Base-by-base conservation (phyloP, 2,888 invertebrate species). In the Netelia fuscicornis region DNA sequence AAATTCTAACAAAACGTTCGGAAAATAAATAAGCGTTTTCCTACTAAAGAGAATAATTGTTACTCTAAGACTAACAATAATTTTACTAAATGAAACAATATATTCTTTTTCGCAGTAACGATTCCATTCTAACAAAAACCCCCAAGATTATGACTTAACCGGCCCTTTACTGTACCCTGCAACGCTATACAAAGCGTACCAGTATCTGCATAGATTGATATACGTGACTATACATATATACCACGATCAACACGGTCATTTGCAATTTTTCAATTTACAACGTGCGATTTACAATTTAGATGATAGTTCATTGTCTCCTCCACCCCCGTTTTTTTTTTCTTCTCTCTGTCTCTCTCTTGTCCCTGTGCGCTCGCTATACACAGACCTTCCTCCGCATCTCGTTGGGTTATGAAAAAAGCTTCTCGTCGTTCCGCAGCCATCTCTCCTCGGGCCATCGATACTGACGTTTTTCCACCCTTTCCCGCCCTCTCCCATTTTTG, bases 241-340 rank as follows among this genome's bases (percentile, higher is more conserved):
- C 13, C n/a, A 37, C 68, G 52, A 75, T 54, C 67, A 78, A 71
- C 77, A 70, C 71, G 75, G 84, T 86, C 89, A 88, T 90, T 90
- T 90, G 89, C 89, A 90, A 91, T 91, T 91, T 70, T 86, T 86
- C 86, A 85, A 86, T 88, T 90, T 90, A 88, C 90, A 88, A 88
- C 87, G 89, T 87, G 86, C 86, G 88, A 92, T 93, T 92, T 92
- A 91, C 91, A 93, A 92, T 93, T 92, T 90, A 92, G 90, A 92
- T 92, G 89, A 88, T 88, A 88, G 78, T 83, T 86, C 89, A 92
- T 91, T 90, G 92, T 92, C 89, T 90, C 88, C 56, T 84, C 83
- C 87, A 86, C 88, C 90, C 88, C 75, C 88, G 70, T 90, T 65
- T 80, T 72, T 42, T 52, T 58, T 65, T 72, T 23, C 37, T 58